phyloP scores from a whole-genome alignment of 2,113 vertebrate species.

The Morone chrysops region DNA sequence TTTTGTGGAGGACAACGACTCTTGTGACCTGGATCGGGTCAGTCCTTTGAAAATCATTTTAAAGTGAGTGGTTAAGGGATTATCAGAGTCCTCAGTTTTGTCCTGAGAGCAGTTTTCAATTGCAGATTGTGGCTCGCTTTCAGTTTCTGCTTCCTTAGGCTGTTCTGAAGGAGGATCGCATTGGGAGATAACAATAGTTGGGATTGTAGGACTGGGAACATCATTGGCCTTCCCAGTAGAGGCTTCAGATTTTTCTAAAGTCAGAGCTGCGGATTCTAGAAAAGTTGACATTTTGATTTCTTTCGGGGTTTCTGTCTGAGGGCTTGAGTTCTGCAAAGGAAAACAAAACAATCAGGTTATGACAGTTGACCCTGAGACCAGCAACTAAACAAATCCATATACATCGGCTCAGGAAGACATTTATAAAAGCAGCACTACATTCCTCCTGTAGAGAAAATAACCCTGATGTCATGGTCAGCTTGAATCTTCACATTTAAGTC shows the following conservation, averaged over 20 bases:
- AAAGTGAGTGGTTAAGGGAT: constrained; percentile 62
- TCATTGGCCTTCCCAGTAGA: constrained; percentile 15
- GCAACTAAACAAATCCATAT: constrained; percentile 15
- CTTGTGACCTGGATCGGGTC: constrained; percentile 66
- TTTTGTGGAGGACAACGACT: constrained; percentile 67
- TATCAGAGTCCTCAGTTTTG: constrained; percentile 62
- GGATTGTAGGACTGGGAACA: constrained; percentile 14
- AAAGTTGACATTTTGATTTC: constrained; percentile 32
- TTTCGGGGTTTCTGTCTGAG: constrained; percentile 51
- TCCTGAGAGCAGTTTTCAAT: constrained; percentile 47
- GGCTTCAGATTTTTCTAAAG: constrained; percentile 28
- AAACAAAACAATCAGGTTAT: constrained; percentile 32
- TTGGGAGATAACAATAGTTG: constrained; percentile 65
- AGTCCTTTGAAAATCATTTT: constrained; percentile 69
- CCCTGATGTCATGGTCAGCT: too few species aligned
- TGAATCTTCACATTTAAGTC: too few species aligned
- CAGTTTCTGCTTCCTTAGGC: constrained; percentile 6
- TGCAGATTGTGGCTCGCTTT: constrained; percentile 5
- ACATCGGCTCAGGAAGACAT: background rate
- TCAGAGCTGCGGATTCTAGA: constrained; percentile 25
- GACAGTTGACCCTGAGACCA: constrained; percentile 22
- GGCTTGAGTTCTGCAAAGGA: constrained; percentile 60
- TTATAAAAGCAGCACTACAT: constrained; percentile 10
- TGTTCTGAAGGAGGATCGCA: constrained; percentile 36
- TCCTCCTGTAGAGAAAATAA: too few species aligned